Conservation (phyloP, 1,140 invertebrate species). For the honey bee (Apis mellifera) region DNA sequence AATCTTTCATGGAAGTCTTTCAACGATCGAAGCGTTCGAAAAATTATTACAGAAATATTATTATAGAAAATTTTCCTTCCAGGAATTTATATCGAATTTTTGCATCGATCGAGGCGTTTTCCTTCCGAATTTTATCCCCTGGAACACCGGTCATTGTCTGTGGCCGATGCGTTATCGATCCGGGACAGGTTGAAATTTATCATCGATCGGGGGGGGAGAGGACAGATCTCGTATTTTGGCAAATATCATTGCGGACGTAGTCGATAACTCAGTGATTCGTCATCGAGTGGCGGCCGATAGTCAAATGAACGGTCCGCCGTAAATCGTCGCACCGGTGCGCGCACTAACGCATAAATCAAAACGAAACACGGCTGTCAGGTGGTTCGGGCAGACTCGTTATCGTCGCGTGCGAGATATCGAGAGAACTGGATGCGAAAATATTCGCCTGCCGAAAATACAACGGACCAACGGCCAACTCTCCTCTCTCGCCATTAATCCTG, state of each 20-base stretch:
- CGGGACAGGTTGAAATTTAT: constrained; percentile 51
- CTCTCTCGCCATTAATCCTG: constrained; percentile 16
- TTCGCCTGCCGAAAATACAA: constrained; percentile 30
- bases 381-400: constrained; percentile 54
- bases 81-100: neutral
- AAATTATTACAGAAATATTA: no score
- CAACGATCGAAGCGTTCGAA: no score
- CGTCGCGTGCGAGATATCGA: constrained; percentile 41
- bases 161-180: constrained; percentile 25
- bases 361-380: constrained; percentile 47
- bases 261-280: constrained; percentile 64
- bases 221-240: constrained; percentile 54
- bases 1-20: no score
- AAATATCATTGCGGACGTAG: constrained; percentile 60
- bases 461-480: neutral
- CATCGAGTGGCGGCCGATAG: constrained; percentile 62
- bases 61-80: no score
- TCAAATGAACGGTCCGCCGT: constrained; percentile 57
- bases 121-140: neutral
- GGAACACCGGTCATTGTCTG: neutral
- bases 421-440: constrained; percentile 46
- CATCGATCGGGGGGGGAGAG: constrained; percentile 6
- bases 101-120: neutral
- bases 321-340: constrained; percentile 60
- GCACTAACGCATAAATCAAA: constrained; percentile 63